Base-by-base conservation (phyloP, 2,113 vertebrate species). In the Sylvietta virens region DNA sequence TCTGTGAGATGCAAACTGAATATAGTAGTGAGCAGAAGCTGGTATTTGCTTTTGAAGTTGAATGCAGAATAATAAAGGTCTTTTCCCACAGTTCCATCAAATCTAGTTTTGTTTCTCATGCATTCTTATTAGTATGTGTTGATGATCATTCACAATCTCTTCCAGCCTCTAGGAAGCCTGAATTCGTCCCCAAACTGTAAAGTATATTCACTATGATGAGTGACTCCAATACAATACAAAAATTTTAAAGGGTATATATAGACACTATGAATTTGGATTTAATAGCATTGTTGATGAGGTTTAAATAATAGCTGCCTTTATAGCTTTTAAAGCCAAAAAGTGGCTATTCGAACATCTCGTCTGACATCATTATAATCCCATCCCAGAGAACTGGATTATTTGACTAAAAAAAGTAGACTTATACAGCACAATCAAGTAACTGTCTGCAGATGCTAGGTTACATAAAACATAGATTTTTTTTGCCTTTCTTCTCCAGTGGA, bases 381-480 rank as follows among this genome's bases (percentile, higher is more conserved):
- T 31, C 40, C 40, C 40, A 30, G 6, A 78, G 85, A 88, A 64
- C 3, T 78, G 44, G 48, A 77, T 86, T 84, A 65, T 90, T 92
- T 95, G 24, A 40, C 31, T 81, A 83, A 58, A 66, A 94, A 90
- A 77, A 28, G 39, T 76, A 73, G 56, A 73, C 7, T 72, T 88
- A 50, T 65, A 90, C 66, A 83, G 67, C 51, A 90, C 80, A 86
- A 64, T 30, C 0, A 0, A 83, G 40, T 86, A 94, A 73, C 51
- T n/a, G 44, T 72, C 83, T 93, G 37, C 79, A 96, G 92, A 70
- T 88, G 65, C 30, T 78, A 83, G 76, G 80, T 93, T 95, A 91
- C 80, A 95, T 77, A 94, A 95, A 95, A 79, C 21, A 44, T 31
- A 81, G 37, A 12, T 18, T 19, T 30, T 28, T 35, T 90, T 73